Evolutionary conservation across 2,888 invertebrate species (phyloP).

Genomic region (Mantis religiosa): DNA sequence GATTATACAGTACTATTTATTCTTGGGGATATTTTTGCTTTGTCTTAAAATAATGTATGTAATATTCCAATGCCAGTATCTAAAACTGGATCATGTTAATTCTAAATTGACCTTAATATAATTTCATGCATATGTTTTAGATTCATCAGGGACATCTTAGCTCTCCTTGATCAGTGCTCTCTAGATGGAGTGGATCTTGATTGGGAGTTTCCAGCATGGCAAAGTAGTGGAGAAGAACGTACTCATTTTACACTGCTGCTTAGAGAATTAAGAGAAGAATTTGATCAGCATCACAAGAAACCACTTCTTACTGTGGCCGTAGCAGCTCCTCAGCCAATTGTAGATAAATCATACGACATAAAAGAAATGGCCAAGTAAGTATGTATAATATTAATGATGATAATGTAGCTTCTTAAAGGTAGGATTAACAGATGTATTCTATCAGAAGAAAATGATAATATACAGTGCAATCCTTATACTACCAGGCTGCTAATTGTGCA

Average conservation of each 20-base stretch:
- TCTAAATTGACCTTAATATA: background rate
- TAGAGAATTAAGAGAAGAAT: slow-evolving; percentile 66
- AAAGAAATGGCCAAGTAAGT: slow-evolving; percentile 67
- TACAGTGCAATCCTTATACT: no score
- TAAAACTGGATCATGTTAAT: background rate
- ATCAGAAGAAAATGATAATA: no score
- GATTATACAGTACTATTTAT: background rate
- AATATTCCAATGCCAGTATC: background rate
- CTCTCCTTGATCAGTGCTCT: slow-evolving; percentile 50
- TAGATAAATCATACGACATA: slow-evolving; percentile 74
- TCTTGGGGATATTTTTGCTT: background rate
- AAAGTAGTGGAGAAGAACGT: slow-evolving; percentile 52
- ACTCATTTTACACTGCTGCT: slow-evolving; percentile 72
- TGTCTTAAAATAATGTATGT: background rate
- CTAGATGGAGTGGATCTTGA: slow-evolving; percentile 75
- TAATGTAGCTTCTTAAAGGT: no score
- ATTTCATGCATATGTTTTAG: slow-evolving; percentile 38
- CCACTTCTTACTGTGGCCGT: slow-evolving; percentile 72
- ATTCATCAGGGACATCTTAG: slow-evolving; percentile 52
- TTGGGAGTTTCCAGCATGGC: slow-evolving; percentile 80
- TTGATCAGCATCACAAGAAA: slow-evolving; percentile 45
- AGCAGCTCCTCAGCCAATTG: slow-evolving; percentile 71
- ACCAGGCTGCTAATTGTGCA: no score
- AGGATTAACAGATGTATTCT: no score
- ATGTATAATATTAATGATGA: no score